These are phyloP conservation scores for Caenorhabditis briggsae DNA, from an alignment of 1,140 invertebrate species.

Conservation along the genomic window DNA sequence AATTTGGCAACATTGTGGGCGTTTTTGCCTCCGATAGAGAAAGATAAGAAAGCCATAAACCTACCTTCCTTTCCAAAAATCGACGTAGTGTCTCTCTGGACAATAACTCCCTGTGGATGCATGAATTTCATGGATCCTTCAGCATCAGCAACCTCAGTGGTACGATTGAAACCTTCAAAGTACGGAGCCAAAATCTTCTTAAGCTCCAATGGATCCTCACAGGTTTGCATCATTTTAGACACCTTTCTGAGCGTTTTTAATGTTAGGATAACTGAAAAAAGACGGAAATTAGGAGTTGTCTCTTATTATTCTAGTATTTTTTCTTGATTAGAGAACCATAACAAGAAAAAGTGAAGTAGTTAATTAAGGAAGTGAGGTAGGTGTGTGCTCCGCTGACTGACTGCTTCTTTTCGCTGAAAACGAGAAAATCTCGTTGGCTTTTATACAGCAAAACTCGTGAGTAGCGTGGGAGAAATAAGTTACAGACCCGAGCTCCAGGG, in stretches of 20 bases:
- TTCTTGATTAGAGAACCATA: not conserved
- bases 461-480: conserved; percentile 21
- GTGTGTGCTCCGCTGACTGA: not conserved
- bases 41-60: conserved; percentile 40
- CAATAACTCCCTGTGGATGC: conserved; percentile 41
- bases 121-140: conserved; percentile 45
- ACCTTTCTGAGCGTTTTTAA: not conserved
- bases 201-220: conserved; percentile 25
- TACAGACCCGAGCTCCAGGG: not conserved
- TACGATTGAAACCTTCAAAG: conserved; percentile 25
- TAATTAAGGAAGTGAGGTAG: conserved; percentile 12
- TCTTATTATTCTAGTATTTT: conserved; percentile 9
- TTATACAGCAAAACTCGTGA: not conserved
- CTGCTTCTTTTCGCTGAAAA: not conserved
- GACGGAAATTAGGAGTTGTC: not conserved
- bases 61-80: conserved; percentile 36
- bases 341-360: conserved; percentile 8
- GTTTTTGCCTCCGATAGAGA: conserved; percentile 47
- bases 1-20: conserved; percentile 29
- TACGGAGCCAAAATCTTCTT: conserved; percentile 25
- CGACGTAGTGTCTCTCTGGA: conserved; percentile 7
- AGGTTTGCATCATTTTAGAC: conserved; percentile 10
- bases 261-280: not conserved
- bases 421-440: not conserved
- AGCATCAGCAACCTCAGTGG: conserved; percentile 16